phyloP scores from a whole-genome alignment of 1,140 invertebrate genomes.

The Oppia nitens region DNA sequence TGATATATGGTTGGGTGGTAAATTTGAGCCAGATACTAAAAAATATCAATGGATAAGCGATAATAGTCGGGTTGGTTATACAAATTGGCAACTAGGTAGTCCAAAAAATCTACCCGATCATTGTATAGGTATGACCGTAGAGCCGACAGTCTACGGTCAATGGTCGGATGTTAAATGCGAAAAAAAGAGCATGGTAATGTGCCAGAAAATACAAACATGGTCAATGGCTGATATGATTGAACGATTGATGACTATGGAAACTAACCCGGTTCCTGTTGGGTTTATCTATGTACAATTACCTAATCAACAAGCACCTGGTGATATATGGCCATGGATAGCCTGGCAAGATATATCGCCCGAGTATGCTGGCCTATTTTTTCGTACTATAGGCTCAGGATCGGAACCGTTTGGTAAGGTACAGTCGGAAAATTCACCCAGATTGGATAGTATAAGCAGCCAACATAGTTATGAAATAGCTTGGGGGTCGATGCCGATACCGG shows the following conservation, averaged over 20 bases:
- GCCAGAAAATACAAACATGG: conserved; percentile 1
- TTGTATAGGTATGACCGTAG: neutral
- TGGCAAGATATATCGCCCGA: neutral
- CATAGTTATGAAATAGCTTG: neutral
- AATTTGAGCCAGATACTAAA: too few species aligned
- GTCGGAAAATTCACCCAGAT: neutral
- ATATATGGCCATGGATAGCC: neutral
- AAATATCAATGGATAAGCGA: too few species aligned
- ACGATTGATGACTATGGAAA: neutral
- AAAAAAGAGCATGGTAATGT: neutral
- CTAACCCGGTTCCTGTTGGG: neutral
- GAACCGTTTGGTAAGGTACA: neutral
- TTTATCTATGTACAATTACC: conserved; percentile 5
- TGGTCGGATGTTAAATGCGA: neutral
- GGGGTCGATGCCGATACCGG: neutral
- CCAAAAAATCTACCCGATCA: neutral
- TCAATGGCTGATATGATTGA: neutral
- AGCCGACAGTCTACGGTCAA: neutral
- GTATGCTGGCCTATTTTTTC: conserved; percentile 1
- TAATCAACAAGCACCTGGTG: neutral
- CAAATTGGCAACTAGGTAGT: neutral
- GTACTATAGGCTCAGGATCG: neutral
- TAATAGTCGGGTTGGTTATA: too few species aligned
- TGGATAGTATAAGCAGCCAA: neutral
- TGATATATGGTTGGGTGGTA: too few species aligned